These are phyloP conservation scores for Phaethon lepturus DNA, from an alignment of 2,113 vertebrate genomes.

Conservation along the genomic window DNA sequence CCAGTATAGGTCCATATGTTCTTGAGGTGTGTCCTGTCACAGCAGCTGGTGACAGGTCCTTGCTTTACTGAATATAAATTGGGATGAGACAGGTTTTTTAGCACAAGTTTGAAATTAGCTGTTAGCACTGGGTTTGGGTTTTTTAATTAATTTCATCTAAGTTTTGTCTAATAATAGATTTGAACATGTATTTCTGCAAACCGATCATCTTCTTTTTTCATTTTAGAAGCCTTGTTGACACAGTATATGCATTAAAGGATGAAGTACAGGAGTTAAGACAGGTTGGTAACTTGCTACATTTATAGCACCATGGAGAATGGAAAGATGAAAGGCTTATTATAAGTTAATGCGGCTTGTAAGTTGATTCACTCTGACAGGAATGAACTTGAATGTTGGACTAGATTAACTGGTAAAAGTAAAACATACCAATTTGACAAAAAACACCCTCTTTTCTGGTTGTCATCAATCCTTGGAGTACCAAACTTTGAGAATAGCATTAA, in stretches of 20 bases:
- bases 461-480: neutral
- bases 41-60: neutral
- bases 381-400: neutral
- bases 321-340: neutral
- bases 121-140: neutral
- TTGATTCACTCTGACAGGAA: neutral
- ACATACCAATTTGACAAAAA: neutral
- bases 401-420: neutral
- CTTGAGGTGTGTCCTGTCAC: neutral
- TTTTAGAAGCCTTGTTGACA: slow-evolving; percentile 92
- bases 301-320: neutral
- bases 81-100: neutral
- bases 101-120: neutral
- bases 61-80: neutral
- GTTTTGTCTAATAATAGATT: neutral
- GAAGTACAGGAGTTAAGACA: slow-evolving; percentile 95
- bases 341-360: neutral
- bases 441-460: neutral
- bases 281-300: slow-evolving; percentile 74
- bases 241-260: slow-evolving; percentile 92
- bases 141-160: neutral
- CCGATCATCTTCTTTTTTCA: neutral
- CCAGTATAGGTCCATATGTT: accelerated
- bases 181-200: neutral
- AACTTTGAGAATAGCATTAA: neutral